Conservation (phyloP, 2,797 vertebrate genomes). For the Alfaro cultratus region DNA sequence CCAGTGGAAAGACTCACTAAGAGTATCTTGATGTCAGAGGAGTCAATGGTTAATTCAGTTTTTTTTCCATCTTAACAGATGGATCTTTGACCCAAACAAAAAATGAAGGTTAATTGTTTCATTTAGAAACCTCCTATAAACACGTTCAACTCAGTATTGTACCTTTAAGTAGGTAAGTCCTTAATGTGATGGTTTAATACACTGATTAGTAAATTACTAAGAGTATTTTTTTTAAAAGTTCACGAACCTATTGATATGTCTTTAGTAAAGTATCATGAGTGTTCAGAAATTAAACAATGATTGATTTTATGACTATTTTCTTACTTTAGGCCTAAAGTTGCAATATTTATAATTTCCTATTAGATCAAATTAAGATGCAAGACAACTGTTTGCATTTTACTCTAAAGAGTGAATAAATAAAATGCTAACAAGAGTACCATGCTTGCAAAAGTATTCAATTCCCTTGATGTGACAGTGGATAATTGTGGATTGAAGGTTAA, state of each 20-base stretch:
- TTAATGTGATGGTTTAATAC: background rate
- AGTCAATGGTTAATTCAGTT: constrained; percentile 13
- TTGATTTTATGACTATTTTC: background rate
- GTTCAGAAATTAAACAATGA: background rate
- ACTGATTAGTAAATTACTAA: background rate
- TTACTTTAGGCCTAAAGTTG: background rate
- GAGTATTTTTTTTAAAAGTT: background rate
- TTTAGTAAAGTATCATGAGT: background rate
- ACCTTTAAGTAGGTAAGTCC: background rate
- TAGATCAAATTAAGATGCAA: background rate
- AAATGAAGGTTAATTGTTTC: constrained; percentile 12
- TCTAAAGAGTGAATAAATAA: background rate
- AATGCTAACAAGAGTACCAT: background rate
- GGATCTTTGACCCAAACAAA: constrained; percentile 14
- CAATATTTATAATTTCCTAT: background rate
- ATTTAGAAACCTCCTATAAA: background rate
- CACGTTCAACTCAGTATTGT: background rate
- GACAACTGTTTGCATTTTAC: background rate
- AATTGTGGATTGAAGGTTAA: background rate
- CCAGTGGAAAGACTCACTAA: constrained; percentile 41
- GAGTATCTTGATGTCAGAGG: constrained; percentile 28
- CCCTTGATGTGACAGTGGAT: background rate
- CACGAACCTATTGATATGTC: background rate
- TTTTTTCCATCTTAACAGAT: background rate
- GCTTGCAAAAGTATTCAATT: background rate